phyloP scores from a whole-genome alignment of 2,888 invertebrate species.

The Lepidocyrtoides sp. region DNA sequence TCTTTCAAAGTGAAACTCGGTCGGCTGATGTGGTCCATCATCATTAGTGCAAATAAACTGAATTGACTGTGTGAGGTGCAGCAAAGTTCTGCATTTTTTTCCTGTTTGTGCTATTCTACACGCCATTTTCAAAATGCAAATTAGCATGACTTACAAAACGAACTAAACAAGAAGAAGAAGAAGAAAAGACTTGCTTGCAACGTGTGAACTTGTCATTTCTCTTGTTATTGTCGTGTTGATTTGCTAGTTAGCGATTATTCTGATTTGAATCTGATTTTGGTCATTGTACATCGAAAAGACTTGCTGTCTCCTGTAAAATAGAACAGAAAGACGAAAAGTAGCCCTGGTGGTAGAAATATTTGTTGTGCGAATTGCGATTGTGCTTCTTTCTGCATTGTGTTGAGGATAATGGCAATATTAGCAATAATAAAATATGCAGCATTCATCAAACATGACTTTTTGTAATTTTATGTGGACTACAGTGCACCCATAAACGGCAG shows the following conservation, averaged over 20 bases:
- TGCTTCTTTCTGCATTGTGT: not conserved
- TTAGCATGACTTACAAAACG: constrained; percentile 4
- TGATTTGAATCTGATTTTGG: constrained; percentile 74
- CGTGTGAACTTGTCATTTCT: constrained; percentile 69
- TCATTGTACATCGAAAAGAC: constrained; percentile 24
- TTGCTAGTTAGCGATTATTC: constrained; percentile 59
- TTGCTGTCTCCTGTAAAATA: constrained; percentile 51
- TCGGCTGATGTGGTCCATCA: constrained; percentile 5
- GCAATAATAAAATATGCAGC: constrained; percentile 19
- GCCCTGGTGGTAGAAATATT: too few species aligned
- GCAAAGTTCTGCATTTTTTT: constrained; percentile 39
- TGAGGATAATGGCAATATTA: not conserved
- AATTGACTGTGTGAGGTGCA: not conserved
- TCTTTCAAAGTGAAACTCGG: constrained; percentile 45
- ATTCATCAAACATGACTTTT: constrained; percentile 59
- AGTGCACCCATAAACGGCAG: constrained; percentile 70
- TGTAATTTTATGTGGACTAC: constrained; percentile 44
- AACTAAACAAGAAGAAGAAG: not conserved
- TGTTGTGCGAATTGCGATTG: not conserved
- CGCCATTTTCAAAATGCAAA: constrained; percentile 31
- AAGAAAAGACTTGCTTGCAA: constrained; percentile 25
- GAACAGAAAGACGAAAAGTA: constrained; percentile 30
- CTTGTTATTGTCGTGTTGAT: constrained; percentile 71
- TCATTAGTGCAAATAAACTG: not conserved
- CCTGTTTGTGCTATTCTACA: not conserved